These are phyloP conservation scores for Apodemus sylvaticus DNA, from an alignment of 2,113 vertebrate species.

Conservation along the genomic window DNA sequence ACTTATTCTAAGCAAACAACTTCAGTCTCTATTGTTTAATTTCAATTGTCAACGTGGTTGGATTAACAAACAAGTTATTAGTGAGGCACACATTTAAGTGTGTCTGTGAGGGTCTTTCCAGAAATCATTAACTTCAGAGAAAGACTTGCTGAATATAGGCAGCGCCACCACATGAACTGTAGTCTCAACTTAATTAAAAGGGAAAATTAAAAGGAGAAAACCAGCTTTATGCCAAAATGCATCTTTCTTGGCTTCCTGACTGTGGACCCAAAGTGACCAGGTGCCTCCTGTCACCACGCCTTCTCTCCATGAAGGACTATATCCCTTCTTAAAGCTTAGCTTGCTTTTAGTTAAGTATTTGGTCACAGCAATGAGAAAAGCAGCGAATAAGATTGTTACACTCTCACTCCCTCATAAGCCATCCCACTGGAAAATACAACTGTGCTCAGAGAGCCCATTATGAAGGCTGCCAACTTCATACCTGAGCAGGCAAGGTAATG, in stretches of 20 bases:
- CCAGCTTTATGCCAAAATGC: neutral
- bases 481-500: neutral
- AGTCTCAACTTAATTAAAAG: neutral
- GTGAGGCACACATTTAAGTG: neutral
- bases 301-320: neutral
- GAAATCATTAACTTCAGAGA: neutral
- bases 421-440: conserved; percentile 58
- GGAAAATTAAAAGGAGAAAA: neutral
- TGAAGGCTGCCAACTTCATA: neutral
- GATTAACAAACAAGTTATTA: neutral
- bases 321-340: neutral
- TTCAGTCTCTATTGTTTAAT: neutral
- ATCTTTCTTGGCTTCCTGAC: neutral
- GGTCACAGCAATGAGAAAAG: neutral
- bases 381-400: neutral
- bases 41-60: neutral
- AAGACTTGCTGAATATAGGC: neutral
- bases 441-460: neutral
- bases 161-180: neutral
- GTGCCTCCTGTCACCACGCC: neutral
- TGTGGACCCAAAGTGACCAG: neutral
- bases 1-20: conserved; percentile 40
- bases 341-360: neutral
- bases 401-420: neutral
- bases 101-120: neutral